Conservation (phyloP, 2,888 invertebrate species). For the Caenorhabditis japonica region DNA sequence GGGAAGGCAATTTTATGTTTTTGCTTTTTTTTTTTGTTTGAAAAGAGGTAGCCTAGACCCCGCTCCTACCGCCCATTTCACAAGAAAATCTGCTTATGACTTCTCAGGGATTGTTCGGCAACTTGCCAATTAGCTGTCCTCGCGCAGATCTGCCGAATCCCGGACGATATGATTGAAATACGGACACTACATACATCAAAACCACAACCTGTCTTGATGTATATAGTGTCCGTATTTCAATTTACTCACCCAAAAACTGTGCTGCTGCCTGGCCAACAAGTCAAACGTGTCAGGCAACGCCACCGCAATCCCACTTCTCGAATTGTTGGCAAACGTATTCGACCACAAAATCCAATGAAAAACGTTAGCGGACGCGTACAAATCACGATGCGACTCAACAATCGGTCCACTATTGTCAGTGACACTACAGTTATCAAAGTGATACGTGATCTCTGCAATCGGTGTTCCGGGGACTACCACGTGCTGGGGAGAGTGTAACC, state of each 20-base stretch:
- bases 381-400: slow-evolving; percentile 83
- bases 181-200: too few species aligned
- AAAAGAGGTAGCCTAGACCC: too few species aligned
- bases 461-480: slow-evolving; percentile 78
- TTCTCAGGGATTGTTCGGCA: too few species aligned
- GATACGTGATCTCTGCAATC: slow-evolving; percentile 88
- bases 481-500: slow-evolving; percentile 76
- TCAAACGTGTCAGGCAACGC: slow-evolving; percentile 83
- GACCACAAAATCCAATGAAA: slow-evolving; percentile 87
- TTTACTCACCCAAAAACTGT: slow-evolving; percentile 68
- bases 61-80: too few species aligned
- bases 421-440: slow-evolving; percentile 88
- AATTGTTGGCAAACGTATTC: slow-evolving; percentile 85
- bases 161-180: too few species aligned
- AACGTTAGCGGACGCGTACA: slow-evolving; percentile 94
- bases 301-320: slow-evolving; percentile 88
- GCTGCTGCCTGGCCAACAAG: slow-evolving; percentile 66
- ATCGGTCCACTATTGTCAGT: slow-evolving; percentile 88
- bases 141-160: too few species aligned
- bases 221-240: too few species aligned
- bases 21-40: too few species aligned
- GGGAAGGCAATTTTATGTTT: too few species aligned
- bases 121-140: too few species aligned
- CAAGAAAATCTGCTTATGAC: too few species aligned
- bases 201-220: too few species aligned